phyloP scores from a whole-genome alignment of 2,888 invertebrate genomes.

The Stictocephala bisonia region DNA sequence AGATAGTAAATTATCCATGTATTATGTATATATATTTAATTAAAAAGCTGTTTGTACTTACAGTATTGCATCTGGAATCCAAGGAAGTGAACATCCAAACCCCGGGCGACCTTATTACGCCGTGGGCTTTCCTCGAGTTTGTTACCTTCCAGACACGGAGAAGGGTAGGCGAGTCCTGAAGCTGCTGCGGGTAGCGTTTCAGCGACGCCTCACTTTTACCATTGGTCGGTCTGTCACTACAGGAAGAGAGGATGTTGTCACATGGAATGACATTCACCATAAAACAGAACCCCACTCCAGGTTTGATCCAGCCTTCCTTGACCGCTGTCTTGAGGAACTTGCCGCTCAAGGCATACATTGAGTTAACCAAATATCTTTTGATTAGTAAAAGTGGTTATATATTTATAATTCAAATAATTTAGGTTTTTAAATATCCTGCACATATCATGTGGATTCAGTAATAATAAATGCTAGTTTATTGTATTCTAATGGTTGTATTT shows the following conservation, averaged over 20 bases:
- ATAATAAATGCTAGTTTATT: too few relatives aligned
- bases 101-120: slow-evolving; percentile 90
- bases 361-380: too few relatives aligned
- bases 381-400: too few relatives aligned
- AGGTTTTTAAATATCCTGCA: too few relatives aligned
- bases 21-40: too few relatives aligned
- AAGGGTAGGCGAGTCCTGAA: slow-evolving; percentile 74
- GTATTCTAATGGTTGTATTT: too few relatives aligned
- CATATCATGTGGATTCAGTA: too few relatives aligned
- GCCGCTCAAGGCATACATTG: slow-evolving; percentile 68
- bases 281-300: slow-evolving; percentile 82
- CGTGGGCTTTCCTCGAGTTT: slow-evolving; percentile 85
- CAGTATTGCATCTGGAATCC: slow-evolving; percentile 87
- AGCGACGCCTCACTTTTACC: slow-evolving; percentile 84
- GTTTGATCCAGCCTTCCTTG: slow-evolving; percentile 82
- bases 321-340: slow-evolving; percentile 71
- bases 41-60: too few relatives aligned
- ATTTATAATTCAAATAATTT: too few relatives aligned
- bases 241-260: slow-evolving; percentile 89
- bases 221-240: slow-evolving; percentile 90
- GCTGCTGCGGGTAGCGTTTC: slow-evolving; percentile 75
- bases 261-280: slow-evolving; percentile 92
- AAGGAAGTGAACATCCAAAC: slow-evolving; percentile 81
- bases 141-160: slow-evolving; percentile 86
- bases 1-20: too few relatives aligned